phyloP scores from a whole-genome alignment of 2,797 vertebrate genomes.

The Phyllotis vaccarum region DNA sequence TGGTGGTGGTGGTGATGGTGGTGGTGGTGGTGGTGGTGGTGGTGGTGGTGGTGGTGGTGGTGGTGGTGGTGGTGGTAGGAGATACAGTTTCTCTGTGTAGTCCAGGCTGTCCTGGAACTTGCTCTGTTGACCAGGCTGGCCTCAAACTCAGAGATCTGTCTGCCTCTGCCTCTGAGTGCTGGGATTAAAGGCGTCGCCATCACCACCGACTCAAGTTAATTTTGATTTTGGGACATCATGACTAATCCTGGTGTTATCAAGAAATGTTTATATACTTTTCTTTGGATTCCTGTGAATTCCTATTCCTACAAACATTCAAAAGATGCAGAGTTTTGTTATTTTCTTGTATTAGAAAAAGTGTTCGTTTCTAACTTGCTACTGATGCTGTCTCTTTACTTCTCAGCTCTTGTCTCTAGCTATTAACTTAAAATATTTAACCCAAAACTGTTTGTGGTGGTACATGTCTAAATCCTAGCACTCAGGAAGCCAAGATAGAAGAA shows the following conservation, averaged over 20 bases:
- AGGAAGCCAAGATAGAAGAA: background rate
- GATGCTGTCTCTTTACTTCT: slow-evolving; percentile 12
- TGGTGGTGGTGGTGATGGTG: too few species aligned
- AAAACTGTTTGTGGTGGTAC: background rate
- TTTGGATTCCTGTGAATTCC: slow-evolving; percentile 12
- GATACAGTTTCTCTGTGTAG: background rate
- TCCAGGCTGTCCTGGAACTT: background rate
- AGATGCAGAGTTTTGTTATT: slow-evolving; percentile 25
- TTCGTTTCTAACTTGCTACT: slow-evolving; percentile 42
- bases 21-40: too few species aligned
- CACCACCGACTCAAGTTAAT: background rate
- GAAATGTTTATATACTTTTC: background rate
- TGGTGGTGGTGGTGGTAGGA: too few species aligned
- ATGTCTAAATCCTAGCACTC: background rate
- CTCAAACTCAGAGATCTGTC: background rate
- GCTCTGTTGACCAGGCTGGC: background rate
- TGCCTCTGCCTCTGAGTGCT: background rate
- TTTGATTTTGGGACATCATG: background rate
- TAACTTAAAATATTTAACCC: slow-evolving; percentile 44
- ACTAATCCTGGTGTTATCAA: background rate
- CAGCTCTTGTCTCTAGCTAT: slow-evolving; percentile 28
- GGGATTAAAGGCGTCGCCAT: background rate
- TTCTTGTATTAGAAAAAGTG: background rate
- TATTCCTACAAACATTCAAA: background rate
- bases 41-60: too few species aligned